Base-by-base conservation (phyloP, 2,113 vertebrate genomes). In the Leptocoma aspasia region DNA sequence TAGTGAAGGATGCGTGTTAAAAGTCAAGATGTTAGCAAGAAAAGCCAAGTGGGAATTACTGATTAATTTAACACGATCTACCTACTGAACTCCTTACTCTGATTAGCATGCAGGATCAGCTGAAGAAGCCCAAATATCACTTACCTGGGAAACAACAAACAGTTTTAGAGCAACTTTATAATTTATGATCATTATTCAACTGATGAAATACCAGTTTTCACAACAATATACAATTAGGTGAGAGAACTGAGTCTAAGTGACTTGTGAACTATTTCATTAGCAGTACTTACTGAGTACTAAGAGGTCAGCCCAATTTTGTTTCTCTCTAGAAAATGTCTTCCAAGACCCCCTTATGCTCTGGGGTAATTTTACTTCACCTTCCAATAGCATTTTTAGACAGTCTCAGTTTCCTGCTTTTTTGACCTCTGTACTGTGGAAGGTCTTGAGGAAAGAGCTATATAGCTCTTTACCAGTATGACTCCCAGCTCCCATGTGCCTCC, bases 21-120 rank as follows among this genome's bases (percentile, higher is more conserved):
- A 89, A 90, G 53, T 57, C 81, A 95, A 72, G 35, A 60, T 30
- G 17, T 82, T 53, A 53, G 33, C 73, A 87, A 84, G 78, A 49
- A 80, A 80, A 87, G 45, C 19, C 65, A 93, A 9, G 13, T 31
- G 47, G 54, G 33, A 87, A 80, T 69, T 66, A 88, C 35, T 44
- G 16, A 77, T 85, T 57, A 91, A 82, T 81, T 95, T 89, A 82
- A 63, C 35, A 80, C 33, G 4, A 45, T 72, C 53, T 91, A 82
- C 13, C 42, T 56, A 80, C 39, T 59, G 63, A 87, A 82, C 23
- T 72, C 42, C 57, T 52, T 79, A 45, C 20, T 79, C n/a, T 72
- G 63, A 66, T 90, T 47, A 82, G 39, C 45, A 63, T 13, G 54
- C 31, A 33, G 3, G 19, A 52, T 39, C 42, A 95, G 64, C 30